These are phyloP conservation scores for Antigone vipio DNA, from an alignment of 2,113 vertebrate genomes.

Conservation along the genomic window DNA sequence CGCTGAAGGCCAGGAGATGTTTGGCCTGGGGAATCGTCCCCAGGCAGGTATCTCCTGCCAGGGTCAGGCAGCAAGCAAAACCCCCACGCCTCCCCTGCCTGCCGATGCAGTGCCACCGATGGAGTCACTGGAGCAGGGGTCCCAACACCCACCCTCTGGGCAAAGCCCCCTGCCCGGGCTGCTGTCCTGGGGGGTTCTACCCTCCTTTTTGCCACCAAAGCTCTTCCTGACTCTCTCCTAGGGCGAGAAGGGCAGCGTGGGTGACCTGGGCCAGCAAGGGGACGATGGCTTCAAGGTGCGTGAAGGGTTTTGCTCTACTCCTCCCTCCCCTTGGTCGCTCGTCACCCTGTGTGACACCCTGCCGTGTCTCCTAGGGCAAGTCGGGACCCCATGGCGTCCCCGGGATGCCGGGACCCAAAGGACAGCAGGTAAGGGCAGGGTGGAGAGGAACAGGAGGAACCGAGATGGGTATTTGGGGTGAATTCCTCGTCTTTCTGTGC, in stretches of 20 bases:
- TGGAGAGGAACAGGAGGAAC: background rate
- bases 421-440: constrained; percentile 76
- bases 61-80: background rate
- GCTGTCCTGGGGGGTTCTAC: background rate
- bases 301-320: background rate
- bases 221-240: constrained; percentile 44
- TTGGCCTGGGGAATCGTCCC: background rate
- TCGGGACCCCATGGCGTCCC: constrained; percentile 69
- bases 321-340: background rate
- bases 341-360: background rate
- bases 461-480: background rate
- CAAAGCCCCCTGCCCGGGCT: background rate
- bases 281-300: constrained; percentile 78
- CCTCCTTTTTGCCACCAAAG: background rate
- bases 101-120: accelerated
- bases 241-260: constrained; percentile 83
- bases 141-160: accelerated
- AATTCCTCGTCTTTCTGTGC: background rate
- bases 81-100: background rate
- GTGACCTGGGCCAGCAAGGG: constrained; percentile 76
- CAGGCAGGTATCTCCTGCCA: background rate
- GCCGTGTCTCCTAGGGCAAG: constrained; percentile 70
- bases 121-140: background rate
- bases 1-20: background rate
- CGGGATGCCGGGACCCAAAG: constrained; percentile 75